Percentiles rank a stretch among this genome's conserved stretches.
Evolutionary conservation across 2,113 vertebrate species (phyloP).

Genomic region (Illadopsis cleaveri): DNA sequence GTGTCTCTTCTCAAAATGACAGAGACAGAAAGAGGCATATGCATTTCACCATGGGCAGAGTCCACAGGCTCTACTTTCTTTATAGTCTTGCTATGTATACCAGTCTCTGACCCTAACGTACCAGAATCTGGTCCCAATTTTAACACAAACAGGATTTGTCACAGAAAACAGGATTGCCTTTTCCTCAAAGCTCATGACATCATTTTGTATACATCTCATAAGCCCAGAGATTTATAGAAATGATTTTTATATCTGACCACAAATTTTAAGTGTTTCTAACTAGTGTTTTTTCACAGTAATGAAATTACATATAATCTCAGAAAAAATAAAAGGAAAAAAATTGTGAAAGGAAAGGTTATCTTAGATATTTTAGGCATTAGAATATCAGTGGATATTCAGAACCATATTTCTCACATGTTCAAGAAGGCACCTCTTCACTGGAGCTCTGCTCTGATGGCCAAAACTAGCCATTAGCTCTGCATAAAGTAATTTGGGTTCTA

Average conservation of each 20-base stretch:
- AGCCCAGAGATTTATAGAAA: not conserved
- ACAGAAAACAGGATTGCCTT: not conserved
- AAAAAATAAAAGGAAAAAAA: not conserved
- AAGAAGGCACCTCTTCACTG: not conserved
- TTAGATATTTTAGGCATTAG: not conserved
- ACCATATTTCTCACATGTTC: not conserved
- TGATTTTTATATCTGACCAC: not conserved
- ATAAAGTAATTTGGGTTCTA: slow-evolving; percentile 14
- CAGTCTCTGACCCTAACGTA: not conserved
- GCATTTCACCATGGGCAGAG: not conserved
- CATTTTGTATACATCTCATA: not conserved
- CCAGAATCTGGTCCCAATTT: not conserved
- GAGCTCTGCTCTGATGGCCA: not conserved
- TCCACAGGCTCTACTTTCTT: not conserved
- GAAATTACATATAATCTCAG: not conserved
- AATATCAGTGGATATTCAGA: not conserved
- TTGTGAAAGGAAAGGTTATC: not conserved
- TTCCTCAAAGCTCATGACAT: not conserved
- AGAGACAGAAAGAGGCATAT: not conserved
- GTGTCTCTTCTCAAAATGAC: not conserved
- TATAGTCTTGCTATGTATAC: not conserved
- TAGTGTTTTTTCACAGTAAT: not conserved
- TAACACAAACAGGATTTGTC: not conserved
- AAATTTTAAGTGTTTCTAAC: not conserved
- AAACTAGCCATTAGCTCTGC: not conserved